Conservation (phyloP, 2,113 vertebrate species). For the Mormyrus iriodes region DNA sequence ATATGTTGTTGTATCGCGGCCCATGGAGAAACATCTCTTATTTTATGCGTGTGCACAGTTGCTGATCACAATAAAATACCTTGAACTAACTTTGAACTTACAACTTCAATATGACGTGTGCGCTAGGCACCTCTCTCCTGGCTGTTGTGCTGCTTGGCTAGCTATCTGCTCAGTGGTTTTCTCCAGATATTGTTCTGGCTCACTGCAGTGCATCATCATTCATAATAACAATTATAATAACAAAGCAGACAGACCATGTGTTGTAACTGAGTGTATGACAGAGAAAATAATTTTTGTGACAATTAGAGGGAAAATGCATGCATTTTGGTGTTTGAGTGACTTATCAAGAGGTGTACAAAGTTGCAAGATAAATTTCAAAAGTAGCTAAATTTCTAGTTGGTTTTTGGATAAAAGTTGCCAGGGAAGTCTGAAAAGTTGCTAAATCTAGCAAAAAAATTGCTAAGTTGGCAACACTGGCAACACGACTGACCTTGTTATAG, state of each 20-base stretch:
- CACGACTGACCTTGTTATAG: not conserved
- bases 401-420: not conserved
- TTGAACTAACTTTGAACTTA: too few species aligned
- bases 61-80: too few species aligned
- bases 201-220: too few species aligned
- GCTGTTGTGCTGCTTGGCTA: too few species aligned
- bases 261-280: too few species aligned
- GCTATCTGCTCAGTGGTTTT: too few species aligned
- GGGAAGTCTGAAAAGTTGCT: not conserved
- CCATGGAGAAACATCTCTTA: not conserved
- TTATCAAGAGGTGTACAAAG: not conserved
- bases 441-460: not conserved
- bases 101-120: too few species aligned
- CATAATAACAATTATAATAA: too few species aligned
- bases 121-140: too few species aligned
- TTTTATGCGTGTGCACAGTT: too few species aligned
- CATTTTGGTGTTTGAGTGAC: not conserved
- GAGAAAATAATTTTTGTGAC: not conserved
- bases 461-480: not conserved
- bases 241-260: too few species aligned
- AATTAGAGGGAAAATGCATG: not conserved
- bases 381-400: not conserved
- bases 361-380: not conserved
- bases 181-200: too few species aligned
- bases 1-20: not conserved